Evolutionary conservation across 2,888 invertebrate species (phyloP), one percentile per base, ranked within the genome.

Genomic region (Tachina grossa): DNA sequence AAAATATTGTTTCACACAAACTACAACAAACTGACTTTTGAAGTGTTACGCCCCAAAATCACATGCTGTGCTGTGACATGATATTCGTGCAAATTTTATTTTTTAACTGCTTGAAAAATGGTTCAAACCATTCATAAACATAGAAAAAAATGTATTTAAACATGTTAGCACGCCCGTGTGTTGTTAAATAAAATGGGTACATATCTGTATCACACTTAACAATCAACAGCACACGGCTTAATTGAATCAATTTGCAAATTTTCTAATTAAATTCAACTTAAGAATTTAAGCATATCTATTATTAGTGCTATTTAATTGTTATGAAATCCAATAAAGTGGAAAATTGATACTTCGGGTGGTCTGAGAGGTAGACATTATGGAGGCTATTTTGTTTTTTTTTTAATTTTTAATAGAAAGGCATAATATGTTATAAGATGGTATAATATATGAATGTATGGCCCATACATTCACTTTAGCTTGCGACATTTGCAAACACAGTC

Each of bases 81-180:
- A 80, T 84, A 80, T 76, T 76, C 76, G 80, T 84, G 84, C 80
- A 71, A n/a, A 66, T 80, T 69, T 79, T n/a, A n/a, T n/a, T 77
- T 69, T 74, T 45, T n/a, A 43, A 31, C 31, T 31, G 31, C 31
- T 31, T 31, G 31, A 31, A 31, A 31, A 31, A 31, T 31, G 6
- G 31, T 31, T 31, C 31, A 31, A 31, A 61, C 2, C 74, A 59
- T 81, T 68, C 68, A 68, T 81, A 68, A 53, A 51, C 39, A n/a
- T 41, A 4, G 4, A 43, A 53, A 53, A n/a, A 53, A 53, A 53
- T 3, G 45, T 47, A 31, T 31, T 66, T 55, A 76, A 57, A 71
- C 65, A 65, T 65, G 39, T 63, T 63, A 53, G 65, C 31, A 49
- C 22, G 77, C 19, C 14, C 59, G 14, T 8, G 31, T n/a, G 39